phyloP scores from a whole-genome alignment of 53 echinoderm and acorn worm genomes.

The Hippasteria phrygiana region DNA sequence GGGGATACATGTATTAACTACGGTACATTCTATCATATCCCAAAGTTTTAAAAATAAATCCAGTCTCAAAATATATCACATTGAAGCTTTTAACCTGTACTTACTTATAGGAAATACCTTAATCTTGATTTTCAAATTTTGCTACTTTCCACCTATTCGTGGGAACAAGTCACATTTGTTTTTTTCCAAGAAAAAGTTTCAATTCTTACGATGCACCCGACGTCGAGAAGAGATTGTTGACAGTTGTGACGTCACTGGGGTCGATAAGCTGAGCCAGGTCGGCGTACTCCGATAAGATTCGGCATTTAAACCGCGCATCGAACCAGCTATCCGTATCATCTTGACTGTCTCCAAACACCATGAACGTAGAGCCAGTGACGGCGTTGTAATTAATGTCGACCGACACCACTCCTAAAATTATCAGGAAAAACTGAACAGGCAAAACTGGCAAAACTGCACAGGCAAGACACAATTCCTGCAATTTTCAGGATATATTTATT shows the following conservation, averaged over 20 bases:
- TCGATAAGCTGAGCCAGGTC: slow-evolving; percentile 24
- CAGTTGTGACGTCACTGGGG: neutral
- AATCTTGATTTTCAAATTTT: neutral
- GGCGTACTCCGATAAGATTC: neutral
- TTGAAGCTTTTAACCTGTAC: no score
- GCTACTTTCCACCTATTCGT: no score
- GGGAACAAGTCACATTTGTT: no score
- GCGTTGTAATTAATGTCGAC: neutral
- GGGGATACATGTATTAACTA: no score
- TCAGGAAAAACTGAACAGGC: neutral
- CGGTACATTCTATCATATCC: no score
- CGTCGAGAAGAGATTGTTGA: neutral
- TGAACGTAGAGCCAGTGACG: neutral
- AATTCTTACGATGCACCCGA: slow-evolving; percentile 8
- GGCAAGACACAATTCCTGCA: no score
- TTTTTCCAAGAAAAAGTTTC: neutral
- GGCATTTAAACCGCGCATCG: neutral
- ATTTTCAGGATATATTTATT: no score
- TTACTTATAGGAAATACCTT: no score
- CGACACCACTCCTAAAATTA: neutral
- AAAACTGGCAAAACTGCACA: neutral
- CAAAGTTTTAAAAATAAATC: no score
- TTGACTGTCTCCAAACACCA: neutral
- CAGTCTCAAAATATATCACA: no score
- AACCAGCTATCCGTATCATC: slow-evolving; percentile 9